phyloP scores from a whole-genome alignment of 2,797 vertebrate genomes.

The Sylvia borin region DNA sequence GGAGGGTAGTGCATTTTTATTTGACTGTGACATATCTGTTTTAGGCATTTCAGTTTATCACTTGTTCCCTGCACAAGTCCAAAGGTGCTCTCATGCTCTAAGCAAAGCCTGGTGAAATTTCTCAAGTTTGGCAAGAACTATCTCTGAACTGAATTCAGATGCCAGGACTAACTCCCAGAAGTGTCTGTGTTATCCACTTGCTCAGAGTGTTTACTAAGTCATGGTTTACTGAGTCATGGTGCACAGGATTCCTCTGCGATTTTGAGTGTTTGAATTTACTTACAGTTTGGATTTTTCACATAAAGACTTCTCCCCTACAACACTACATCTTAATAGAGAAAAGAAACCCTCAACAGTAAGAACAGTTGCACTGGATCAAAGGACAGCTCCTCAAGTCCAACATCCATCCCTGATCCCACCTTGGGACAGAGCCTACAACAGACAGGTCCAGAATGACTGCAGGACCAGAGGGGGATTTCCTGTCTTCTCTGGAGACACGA shows the following conservation, averaged over 20 bases:
- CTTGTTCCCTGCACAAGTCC: background rate
- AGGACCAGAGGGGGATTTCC: background rate
- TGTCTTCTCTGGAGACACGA: background rate
- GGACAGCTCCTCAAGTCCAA: background rate
- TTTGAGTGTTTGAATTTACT: background rate
- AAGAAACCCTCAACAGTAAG: background rate
- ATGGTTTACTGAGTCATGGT: rapidly evolving
- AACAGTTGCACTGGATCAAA: background rate
- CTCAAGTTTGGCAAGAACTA: background rate
- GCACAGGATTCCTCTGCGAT: background rate
- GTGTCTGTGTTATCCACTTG: background rate
- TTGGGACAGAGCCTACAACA: background rate
- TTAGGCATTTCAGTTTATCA: background rate
- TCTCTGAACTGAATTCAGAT: background rate
- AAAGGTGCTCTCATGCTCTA: background rate
- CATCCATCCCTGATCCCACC: background rate
- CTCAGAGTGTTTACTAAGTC: background rate
- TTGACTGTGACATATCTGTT: background rate
- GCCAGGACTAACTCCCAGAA: background rate
- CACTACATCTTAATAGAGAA: background rate
- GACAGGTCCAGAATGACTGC: background rate
- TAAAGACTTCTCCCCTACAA: background rate
- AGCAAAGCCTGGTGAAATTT: background rate
- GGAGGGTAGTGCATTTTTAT: background rate
- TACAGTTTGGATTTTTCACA: background rate